Base-by-base conservation (phyloP, 2,113 vertebrate genomes). In the Chaenogobius annularis region DNA sequence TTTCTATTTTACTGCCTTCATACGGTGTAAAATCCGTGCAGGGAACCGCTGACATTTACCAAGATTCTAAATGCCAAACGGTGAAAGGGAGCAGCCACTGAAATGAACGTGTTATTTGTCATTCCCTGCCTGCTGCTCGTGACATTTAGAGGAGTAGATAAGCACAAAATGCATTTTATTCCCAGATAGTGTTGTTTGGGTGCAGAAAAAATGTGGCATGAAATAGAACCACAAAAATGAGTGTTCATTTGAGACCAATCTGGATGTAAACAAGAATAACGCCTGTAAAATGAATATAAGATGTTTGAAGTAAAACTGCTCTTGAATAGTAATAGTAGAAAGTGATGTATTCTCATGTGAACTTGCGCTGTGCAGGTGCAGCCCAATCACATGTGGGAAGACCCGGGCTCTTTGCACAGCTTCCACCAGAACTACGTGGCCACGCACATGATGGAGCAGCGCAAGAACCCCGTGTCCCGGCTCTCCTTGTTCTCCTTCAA, bases 361-460 rank as follows among this genome's bases (percentile, higher is more conserved):
- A 63, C 35, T 63, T n/a, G 17, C 17, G 61, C 61, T 63, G 59
- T 62, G 31, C 61, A 63, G 90, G 94, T 98, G 74, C 97, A 97
- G 93, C 95, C 96, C 52, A 94, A 95, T 86, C 93, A 96, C 78
- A 91, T 98, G 93, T 99, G 98, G 98, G 98, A 99, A 84, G 97
- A 99, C 83, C 95, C 96, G 19, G 95, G 96, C 64, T 95, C 97
- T 68, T 95, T 99, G 40, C 97, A 99, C 93, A 96, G 95, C 91
- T 99, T 99, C 93, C 96, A 98, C 88, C 97, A 97, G 92, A 98
- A 97, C 94, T 99, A 99, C 88, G 95, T 98, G 78, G 96, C 95
- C 88, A 96, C 95, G 74, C 97, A 96, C 82, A 97, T 96, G 95
- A 94, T 98, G 54, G 96, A 98, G 79, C 97, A 96, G 94, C 95